Evolutionary conservation across 2,797 vertebrate genomes (phyloP), one percentile per base, ranked within the genome.

Genomic region (Arrhamphus sclerolepis): DNA sequence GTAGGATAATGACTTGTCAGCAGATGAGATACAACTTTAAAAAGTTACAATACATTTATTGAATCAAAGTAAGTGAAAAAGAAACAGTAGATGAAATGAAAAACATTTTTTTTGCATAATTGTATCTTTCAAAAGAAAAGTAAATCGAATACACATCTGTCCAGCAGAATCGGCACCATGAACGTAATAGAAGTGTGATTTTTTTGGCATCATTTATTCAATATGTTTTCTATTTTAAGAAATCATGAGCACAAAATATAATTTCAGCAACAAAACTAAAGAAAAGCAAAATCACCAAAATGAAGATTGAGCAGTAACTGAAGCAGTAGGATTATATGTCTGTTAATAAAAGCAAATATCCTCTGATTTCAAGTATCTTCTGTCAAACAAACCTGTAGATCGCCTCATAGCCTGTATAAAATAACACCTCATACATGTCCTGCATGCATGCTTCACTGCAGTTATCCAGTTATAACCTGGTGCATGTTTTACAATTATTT

Each of bases 351-450:
- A 81, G 62, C 67, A 79, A 82, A 82, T 81, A 79, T 79, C 81
- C 68, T 87, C 74, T 84, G 82, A 88, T 90, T 89, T 91, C 85
- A 90, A 88, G 89, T 90, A 85, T 94, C 89, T 94, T 92, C 66
- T 86, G 90, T 93, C 92, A 94, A 90, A 93, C 91, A 94, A 94
- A 95, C 83, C n/a, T 94, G 91, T 92, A 94, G 72, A 75, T n/a
- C n/a, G n/a, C n/a, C n/a, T n/a, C n/a, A n/a, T 74, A 64, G 34
- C 42, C 66, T 72, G 93, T 92, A 94, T 91, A 94, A 94, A 95
- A 95, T 94, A 95, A 92, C 93, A 93, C 94, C 91, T 94, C 95
- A 94, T 93, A 95, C 96, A 97, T 98, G 96, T 95, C 96, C 96
- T 93, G 96, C 96, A 98, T 96, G 96, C 95, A 95, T 96, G 96